A percentile compares a stretch with the other conserved stretches of the same genome.
These are phyloP conservation scores for Notodonta ziczac DNA, from an alignment of 2,888 invertebrate species.

Conservation along the genomic window DNA sequence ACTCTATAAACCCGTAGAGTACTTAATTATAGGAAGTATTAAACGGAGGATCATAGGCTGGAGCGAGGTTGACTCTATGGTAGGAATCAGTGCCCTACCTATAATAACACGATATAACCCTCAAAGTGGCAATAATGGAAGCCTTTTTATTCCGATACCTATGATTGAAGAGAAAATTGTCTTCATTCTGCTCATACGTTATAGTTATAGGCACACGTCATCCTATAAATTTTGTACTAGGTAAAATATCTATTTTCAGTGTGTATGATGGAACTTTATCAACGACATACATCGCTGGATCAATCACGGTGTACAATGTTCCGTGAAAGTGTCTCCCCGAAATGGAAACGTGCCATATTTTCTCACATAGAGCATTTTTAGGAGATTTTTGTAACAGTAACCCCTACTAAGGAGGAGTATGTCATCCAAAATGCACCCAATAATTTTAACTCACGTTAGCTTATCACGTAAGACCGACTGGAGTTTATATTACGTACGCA, in stretches of 20 bases:
- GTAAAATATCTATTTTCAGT: constrained; percentile 2
- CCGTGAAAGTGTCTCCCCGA: constrained; percentile 16
- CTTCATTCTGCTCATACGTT: neutral
- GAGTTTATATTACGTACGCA: too few species aligned
- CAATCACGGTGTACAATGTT: constrained; percentile 25
- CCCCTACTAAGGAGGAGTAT: neutral
- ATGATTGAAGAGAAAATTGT: neutral
- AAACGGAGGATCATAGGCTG: too few species aligned
- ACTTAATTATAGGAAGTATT: too few species aligned
- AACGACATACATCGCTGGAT: constrained; percentile 15
- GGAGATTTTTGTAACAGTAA: neutral
- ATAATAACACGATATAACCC: too few species aligned
- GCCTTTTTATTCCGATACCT: too few species aligned
- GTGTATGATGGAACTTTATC: constrained; percentile 14
- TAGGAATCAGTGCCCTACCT: too few species aligned
- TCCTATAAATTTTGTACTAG: neutral
- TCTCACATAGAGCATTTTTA: neutral
- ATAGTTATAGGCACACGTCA: constrained; percentile 2
- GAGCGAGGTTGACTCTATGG: too few species aligned
- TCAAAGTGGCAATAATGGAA: too few species aligned
- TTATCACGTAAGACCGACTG: too few species aligned
- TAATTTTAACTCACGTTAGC: neutral
- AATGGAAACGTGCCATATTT: constrained; percentile 6
- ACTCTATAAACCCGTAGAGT: too few species aligned
- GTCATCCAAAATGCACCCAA: neutral